Evolutionary conservation across 1,140 invertebrate genomes (phyloP).

Genomic region (Meloidogyne exigua): DNA sequence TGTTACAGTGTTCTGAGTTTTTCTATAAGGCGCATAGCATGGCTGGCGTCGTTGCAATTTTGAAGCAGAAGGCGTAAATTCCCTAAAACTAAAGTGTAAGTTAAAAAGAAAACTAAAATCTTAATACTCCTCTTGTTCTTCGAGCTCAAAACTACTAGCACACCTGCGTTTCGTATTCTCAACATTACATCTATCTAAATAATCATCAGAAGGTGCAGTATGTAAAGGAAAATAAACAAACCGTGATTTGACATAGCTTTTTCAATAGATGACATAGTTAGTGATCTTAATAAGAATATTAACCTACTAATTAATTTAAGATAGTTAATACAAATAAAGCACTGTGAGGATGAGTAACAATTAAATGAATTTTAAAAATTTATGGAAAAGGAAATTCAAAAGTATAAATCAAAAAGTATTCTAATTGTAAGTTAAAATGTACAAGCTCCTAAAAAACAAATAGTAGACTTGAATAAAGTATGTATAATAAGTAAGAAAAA

Average conservation of each 20-base stretch:
- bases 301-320: too few relatives aligned
- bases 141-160: background rate
- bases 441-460: background rate
- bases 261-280: background rate
- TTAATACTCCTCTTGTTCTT: background rate
- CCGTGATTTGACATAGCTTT: background rate
- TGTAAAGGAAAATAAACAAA: background rate
- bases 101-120: background rate
- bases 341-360: too few relatives aligned
- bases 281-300: too few relatives aligned
- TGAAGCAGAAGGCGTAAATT: background rate
- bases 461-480: background rate
- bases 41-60: conserved; percentile 13
- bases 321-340: too few relatives aligned
- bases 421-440: background rate
- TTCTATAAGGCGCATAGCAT: conserved; percentile 22
- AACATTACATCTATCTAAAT: background rate
- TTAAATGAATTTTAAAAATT: too few relatives aligned
- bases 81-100: background rate
- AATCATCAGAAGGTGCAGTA: too few relatives aligned
- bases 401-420: too few relatives aligned
- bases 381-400: too few relatives aligned
- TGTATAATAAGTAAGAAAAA: too few relatives aligned
- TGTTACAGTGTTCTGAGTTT: background rate
- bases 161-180: background rate